Evolutionary conservation across 2,797 vertebrate genomes (phyloP).

Genomic region (Discoglossus pictus): DNA sequence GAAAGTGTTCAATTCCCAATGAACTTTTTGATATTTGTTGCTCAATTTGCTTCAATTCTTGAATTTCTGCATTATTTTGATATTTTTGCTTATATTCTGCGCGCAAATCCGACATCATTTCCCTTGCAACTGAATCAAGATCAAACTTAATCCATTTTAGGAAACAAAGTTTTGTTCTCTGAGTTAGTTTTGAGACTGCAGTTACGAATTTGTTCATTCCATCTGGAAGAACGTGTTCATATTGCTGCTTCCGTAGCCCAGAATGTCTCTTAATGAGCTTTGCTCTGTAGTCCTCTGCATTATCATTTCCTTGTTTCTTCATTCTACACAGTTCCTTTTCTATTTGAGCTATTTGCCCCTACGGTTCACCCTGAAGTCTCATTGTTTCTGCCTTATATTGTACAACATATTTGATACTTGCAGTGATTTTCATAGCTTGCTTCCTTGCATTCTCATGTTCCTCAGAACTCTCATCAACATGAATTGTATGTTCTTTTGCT

Average conservation of each 20-base stretch:
- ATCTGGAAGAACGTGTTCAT: slow-evolving; percentile 63
- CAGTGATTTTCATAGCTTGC: slow-evolving; percentile 62
- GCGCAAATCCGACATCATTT: slow-evolving; percentile 56
- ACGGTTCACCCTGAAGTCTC: slow-evolving; percentile 70
- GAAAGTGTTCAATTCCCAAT: slow-evolving; percentile 77
- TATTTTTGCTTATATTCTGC: slow-evolving; percentile 63
- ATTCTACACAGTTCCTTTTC: slow-evolving; percentile 70
- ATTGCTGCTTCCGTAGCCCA: slow-evolving; percentile 60
- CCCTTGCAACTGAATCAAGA: slow-evolving; percentile 63
- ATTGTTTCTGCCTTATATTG: slow-evolving; percentile 66
- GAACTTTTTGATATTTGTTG: slow-evolving; percentile 60
- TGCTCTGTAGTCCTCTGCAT: slow-evolving; percentile 48
- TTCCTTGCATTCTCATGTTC: slow-evolving; percentile 66
- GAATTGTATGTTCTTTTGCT: slow-evolving; percentile 63
- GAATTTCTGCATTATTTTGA: slow-evolving; percentile 43
- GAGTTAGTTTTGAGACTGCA: slow-evolving; percentile 61
- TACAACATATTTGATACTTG: slow-evolving; percentile 52
- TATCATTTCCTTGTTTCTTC: slow-evolving; percentile 49
- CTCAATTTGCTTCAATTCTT: slow-evolving; percentile 59
- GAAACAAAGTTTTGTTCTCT: slow-evolving; percentile 69
- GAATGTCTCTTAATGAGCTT: slow-evolving; percentile 63
- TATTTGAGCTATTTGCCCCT: slow-evolving; percentile 64
- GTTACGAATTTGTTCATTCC: slow-evolving; percentile 71
- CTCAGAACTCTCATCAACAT: slow-evolving; percentile 70
- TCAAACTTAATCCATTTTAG: slow-evolving; percentile 77